Base-by-base conservation (phyloP, 2,797 vertebrate genomes). In the Danio kyathit region DNA sequence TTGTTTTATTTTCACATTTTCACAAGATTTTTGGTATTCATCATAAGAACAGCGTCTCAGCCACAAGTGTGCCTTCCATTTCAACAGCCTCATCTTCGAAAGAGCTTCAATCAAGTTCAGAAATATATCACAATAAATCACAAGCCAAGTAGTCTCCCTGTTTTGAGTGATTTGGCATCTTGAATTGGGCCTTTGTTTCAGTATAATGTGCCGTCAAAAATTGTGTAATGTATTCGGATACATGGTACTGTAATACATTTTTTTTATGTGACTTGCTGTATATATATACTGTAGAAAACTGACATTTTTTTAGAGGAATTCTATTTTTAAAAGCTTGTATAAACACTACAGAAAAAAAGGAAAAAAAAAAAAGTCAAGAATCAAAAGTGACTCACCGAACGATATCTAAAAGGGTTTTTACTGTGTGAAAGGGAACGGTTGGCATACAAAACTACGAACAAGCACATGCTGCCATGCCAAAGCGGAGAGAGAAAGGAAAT, bases 401-500 rank as follows among this genome's bases (percentile, higher is more conserved):
- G 89, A 87, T 90, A 88, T 90, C 83, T 90, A 83, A 79, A 81
- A 90, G 63, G 9, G 52, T 86, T 89, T 92, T 80, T 90, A 84
- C 74, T 89, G 83, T 88, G 76, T 93, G 85, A 85, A 88, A 92
- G 89, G 90, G 86, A 90, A 89, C 76, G 87, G 88, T 90, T 88
- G 77, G 88, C 92, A 89, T 94, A 90, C 89, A 87, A 92, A 90
- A 90, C 74, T 88, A 87, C 90, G 63, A 29, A 51, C n/a, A 71
- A 72, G 57, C 17, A 79, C 88, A 90, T 93, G 92, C 91, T 93
- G 96, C 94, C 91, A 93, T 90, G 92, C 94, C 93, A 94, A 87
- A 93, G 85, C 87, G 90, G 84, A 88, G 84, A 67, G 88, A 90
- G 82, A 81, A 84, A 85, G 89, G 86, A 86, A 7, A 85, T 66